These are phyloP conservation scores for Cacatua alba DNA, from an alignment of 2,113 vertebrate genomes.

Conservation along the genomic window DNA sequence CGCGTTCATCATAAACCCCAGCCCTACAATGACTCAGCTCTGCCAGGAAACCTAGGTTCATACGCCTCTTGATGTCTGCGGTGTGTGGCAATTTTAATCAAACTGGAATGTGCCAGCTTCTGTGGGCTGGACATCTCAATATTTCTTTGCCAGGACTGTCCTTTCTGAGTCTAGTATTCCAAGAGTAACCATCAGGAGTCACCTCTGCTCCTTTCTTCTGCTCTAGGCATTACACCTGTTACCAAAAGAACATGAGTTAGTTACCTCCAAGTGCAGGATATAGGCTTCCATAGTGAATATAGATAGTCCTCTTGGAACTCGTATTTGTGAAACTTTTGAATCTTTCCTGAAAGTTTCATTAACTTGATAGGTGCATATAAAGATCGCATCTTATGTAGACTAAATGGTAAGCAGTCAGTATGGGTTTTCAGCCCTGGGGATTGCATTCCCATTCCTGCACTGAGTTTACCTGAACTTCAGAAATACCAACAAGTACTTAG, in stretches of 20 bases:
- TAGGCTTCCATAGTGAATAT: background rate
- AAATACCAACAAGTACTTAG: background rate
- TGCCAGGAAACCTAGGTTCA: background rate
- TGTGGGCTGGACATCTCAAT: background rate
- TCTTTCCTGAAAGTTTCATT: background rate
- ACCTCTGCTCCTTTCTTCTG: background rate
- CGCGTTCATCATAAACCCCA: background rate
- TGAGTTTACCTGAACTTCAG: background rate
- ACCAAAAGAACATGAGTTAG: fast-evolving
- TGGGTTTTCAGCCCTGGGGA: background rate
- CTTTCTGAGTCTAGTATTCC: background rate
- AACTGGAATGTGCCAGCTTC: background rate
- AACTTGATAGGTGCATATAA: background rate
- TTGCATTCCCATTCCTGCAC: background rate
- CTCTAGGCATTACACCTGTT: background rate
- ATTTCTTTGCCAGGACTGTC: background rate
- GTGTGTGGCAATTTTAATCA: background rate
- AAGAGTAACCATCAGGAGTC: background rate
- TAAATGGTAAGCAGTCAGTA: background rate
- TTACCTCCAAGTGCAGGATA: background rate
- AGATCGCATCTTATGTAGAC: background rate
- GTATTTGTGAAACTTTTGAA: background rate
- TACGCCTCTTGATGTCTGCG: background rate
- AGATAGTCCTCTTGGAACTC: background rate
- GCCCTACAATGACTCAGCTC: background rate